phyloP scores from a whole-genome alignment of 2,113 vertebrate genomes.

The Jacana jacana region DNA sequence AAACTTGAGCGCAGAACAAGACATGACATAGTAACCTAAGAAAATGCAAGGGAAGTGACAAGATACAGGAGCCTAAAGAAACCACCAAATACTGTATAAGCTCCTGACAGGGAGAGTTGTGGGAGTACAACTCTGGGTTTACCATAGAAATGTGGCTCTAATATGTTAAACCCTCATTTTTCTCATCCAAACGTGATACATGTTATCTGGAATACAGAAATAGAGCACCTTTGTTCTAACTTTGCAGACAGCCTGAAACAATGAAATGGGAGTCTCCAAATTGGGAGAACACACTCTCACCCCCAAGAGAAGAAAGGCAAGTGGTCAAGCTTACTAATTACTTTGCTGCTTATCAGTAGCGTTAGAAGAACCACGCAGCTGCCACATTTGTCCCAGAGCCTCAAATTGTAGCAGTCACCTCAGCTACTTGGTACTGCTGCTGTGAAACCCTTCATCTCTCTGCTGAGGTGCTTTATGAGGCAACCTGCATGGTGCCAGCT shows the following conservation, averaged over 20 bases:
- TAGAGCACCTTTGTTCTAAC: background rate
- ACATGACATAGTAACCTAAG: background rate
- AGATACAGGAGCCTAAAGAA: background rate
- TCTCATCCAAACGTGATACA: background rate
- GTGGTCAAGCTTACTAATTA: background rate
- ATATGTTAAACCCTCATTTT: background rate
- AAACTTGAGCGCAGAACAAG: background rate
- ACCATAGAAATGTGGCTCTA: background rate
- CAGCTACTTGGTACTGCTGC: background rate
- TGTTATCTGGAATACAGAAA: background rate
- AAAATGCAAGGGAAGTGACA: background rate
- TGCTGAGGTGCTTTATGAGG: accelerated
- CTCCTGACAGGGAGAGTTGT: background rate
- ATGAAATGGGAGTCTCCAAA: background rate
- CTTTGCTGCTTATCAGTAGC: background rate
- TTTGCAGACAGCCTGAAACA: background rate
- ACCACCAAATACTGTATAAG: background rate
- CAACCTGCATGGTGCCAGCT: accelerated
- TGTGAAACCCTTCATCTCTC: background rate
- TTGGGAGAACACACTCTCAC: background rate
- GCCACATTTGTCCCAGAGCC: background rate
- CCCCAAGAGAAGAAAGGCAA: accelerated
- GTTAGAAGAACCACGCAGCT: background rate
- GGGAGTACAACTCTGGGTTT: background rate
- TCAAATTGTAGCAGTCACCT: background rate